These are phyloP conservation scores for Mixornis gularis DNA, from an alignment of 2,113 vertebrate species.

Conservation along the genomic window DNA sequence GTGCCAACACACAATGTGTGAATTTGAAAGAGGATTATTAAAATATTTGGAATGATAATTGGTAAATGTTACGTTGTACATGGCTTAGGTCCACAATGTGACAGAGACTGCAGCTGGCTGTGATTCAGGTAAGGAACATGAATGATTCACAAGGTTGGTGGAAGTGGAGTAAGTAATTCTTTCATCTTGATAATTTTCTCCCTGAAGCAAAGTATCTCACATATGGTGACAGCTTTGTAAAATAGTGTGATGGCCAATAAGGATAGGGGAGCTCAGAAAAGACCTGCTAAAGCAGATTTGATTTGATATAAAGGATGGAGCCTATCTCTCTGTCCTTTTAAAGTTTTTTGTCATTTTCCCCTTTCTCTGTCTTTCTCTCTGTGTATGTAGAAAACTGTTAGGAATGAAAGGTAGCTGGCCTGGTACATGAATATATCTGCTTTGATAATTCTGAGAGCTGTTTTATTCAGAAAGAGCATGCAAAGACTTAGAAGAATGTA, in stretches of 20 bases:
- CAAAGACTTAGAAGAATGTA: neutral
- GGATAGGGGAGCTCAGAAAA: neutral
- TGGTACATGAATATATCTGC: constrained; percentile 2
- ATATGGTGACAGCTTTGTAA: constrained; percentile 34
- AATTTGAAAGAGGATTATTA: neutral
- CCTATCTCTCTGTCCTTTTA: neutral
- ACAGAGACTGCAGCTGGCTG: constrained; percentile 16
- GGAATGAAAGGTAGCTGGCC: neutral
- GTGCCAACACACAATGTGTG: neutral
- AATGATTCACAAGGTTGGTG: constrained; percentile 49
- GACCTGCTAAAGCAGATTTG: neutral
- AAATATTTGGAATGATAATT: constrained; percentile 8
- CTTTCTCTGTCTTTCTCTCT: neutral
- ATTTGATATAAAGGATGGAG: neutral
- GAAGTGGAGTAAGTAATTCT: constrained; percentile 50
- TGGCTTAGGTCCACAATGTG: neutral
- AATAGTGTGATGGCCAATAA: constrained; percentile 5
- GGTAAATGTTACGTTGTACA: neutral
- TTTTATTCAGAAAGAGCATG: constrained; percentile 34
- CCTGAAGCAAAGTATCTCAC: constrained; percentile 8
- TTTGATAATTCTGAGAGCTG: neutral
- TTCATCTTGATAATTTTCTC: constrained; percentile 49
- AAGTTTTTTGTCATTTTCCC: neutral
- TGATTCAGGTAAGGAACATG: constrained; percentile 27
- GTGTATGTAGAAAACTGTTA: neutral